Evolutionary conservation across 2,113 vertebrate species (phyloP).

Genomic region (Megaceryle maxima): DNA sequence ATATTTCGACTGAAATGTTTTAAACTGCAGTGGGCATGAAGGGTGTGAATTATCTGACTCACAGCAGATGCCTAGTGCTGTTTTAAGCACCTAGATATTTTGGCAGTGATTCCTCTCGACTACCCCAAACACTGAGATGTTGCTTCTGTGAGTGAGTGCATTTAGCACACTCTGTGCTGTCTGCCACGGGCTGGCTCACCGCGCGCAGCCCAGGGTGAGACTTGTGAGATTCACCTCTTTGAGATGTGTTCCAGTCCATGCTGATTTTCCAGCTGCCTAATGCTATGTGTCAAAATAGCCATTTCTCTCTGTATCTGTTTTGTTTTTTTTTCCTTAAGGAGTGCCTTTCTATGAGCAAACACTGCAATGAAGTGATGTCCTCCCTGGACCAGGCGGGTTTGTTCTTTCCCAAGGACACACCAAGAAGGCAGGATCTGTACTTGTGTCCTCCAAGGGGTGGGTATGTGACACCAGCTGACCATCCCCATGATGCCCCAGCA

Average conservation of each 20-base stretch:
- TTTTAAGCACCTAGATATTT: conserved; percentile 14
- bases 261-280: neutral
- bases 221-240: neutral
- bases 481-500: fast-evolving
- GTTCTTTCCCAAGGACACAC: neutral
- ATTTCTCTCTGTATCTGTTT: neutral
- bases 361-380: neutral
- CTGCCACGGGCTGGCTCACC: neutral
- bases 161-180: neutral
- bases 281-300: neutral
- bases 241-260: neutral
- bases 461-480: neutral
- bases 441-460: neutral
- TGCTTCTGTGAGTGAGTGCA: neutral
- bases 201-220: neutral
- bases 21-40: neutral
- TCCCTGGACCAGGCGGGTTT: neutral
- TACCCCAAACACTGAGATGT: neutral
- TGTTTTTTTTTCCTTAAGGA: neutral
- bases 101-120: neutral
- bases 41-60: conserved; percentile 1
- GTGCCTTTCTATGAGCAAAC: neutral
- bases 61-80: conserved; percentile 36
- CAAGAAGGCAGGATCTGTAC: neutral
- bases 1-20: neutral